Percentiles rank a stretch among this genome's conserved stretches.
Evolutionary conservation across 1,140 invertebrate genomes (phyloP).

Genomic region (Zaprionus taronus): DNA sequence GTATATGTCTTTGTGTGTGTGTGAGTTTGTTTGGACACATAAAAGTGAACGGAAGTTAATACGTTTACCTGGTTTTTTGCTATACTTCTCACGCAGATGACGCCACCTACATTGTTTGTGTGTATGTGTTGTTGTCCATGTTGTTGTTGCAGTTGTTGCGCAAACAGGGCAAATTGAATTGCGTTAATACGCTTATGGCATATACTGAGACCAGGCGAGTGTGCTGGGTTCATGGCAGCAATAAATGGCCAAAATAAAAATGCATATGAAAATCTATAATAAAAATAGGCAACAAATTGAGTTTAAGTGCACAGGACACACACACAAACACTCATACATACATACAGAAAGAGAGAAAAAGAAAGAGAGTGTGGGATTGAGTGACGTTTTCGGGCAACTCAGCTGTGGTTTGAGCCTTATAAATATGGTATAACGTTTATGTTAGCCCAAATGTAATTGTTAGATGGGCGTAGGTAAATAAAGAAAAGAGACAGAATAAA

Average conservation of each 20-base stretch:
- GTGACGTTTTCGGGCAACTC: constrained; percentile 2
- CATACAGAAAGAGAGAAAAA: background rate
- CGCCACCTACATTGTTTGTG: constrained; percentile 54
- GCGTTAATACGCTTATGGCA: constrained; percentile 80
- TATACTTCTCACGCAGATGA: constrained; percentile 53
- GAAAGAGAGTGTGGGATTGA: background rate
- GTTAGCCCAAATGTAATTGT: constrained; percentile 44
- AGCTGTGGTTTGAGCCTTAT: constrained; percentile 32
- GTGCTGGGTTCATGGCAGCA: constrained; percentile 48
- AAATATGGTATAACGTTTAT: constrained; percentile 38
- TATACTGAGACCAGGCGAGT: constrained; percentile 43
- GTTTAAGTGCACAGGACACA: constrained; percentile 63
- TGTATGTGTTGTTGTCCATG: constrained; percentile 9
- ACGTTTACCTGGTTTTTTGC: constrained; percentile 68
- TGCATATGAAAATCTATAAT: constrained; percentile 72
- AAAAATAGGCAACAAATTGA: constrained; percentile 72
- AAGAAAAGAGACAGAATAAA: background rate
- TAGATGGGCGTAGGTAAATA: constrained; percentile 1
- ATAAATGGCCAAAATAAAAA: constrained; percentile 69
- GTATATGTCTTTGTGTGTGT: constrained; percentile 17
- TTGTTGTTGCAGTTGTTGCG: constrained; percentile 36
- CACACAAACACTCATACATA: background rate
- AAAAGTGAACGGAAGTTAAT: constrained; percentile 82
- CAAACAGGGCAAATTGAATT: constrained; percentile 72
- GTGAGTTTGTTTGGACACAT: constrained; percentile 60